Percentiles rank a stretch among this genome's conserved stretches.
These are phyloP conservation scores for Hepsetus odoe DNA, from an alignment of 2,113 vertebrate species.

Conservation along the genomic window DNA sequence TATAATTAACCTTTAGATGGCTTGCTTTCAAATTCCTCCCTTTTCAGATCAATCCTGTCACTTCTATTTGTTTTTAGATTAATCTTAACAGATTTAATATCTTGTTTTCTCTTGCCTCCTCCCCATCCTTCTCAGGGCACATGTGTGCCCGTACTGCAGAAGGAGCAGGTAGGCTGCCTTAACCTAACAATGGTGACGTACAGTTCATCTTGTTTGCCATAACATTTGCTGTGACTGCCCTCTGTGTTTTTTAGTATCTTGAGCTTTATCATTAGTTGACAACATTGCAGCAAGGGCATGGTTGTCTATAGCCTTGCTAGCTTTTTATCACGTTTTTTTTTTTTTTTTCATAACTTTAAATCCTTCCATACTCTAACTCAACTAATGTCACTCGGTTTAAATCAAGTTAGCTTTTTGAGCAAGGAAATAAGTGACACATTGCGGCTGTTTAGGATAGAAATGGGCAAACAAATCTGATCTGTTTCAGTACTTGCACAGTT, in stretches of 20 bases:
- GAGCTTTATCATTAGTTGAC: background rate
- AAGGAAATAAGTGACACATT: background rate
- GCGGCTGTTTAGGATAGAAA: background rate
- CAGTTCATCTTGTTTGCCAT: slow-evolving; percentile 10
- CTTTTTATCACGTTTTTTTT: no score
- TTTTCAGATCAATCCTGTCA: background rate
- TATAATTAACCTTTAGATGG: no score
- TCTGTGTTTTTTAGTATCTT: slow-evolving; percentile 14
- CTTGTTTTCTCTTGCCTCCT: slow-evolving; percentile 40
- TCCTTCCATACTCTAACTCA: no score
- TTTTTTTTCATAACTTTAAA: no score
- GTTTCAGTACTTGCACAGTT: background rate
- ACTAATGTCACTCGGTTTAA: no score
- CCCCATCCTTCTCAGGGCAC: slow-evolving; percentile 68
- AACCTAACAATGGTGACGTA: slow-evolving; percentile 65
- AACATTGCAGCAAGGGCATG: background rate
- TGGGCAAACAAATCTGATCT: background rate
- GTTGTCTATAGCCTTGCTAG: no score
- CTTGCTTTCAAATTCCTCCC: no score
- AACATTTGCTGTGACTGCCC: background rate
- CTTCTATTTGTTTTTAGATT: background rate
- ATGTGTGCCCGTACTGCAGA: slow-evolving; percentile 78
- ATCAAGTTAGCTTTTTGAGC: no score
- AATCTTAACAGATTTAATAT: background rate
- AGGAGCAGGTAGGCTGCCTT: slow-evolving; percentile 75